Evolutionary conservation across 2,888 invertebrate genomes (phyloP), one percentile per base, ranked within the genome.

Genomic region (Geophilus truncorum): DNA sequence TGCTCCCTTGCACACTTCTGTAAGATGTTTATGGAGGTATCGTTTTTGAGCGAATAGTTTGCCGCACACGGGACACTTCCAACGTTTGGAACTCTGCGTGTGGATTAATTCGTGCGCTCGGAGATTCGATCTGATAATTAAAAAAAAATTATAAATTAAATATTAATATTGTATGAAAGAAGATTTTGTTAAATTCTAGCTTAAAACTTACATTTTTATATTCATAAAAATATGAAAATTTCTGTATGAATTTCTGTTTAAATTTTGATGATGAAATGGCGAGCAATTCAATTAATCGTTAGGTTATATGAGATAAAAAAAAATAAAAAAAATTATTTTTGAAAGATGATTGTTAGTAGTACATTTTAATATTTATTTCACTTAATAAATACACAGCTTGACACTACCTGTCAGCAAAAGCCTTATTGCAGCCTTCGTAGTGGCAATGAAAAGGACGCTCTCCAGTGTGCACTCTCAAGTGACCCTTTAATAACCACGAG

Each of bases 1-100:
- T 2, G 80, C 75, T n/a, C 75, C 80, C 76, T 80, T 80, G 25
- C 80, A 80, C 30, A 80, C 80, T 21, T 80, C 80, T 15, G 80
- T 80, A 23, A 80, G 28, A 76, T 80, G 80, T 45, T 80, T 80
- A 18, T 80, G 80, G n/a, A 80, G 76, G 76, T 80, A 80, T n/a
- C 80, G 32, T 23, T 80, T 80, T 32, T 80, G 80, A 40, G 80
- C 80, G 25, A 80, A 80, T n/a, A 80, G 30, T 40, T 80, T 80
- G 21, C 80, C 57, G 76, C 80, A 80, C 18, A 80, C 76, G 1
- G 80, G 80, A 34, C 80, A 80, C 32, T 80, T 80, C 80, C 80
- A 80, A 12, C 80, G 32, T 57, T 80, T 80, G 36, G 76, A 76
- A 76, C 80, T 80, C 28, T 80, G 75, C n/a, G 80, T 76, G 40